These are phyloP conservation scores for Homarus gammarus DNA, from an alignment of 2,888 invertebrate species.

Conservation along the genomic window DNA sequence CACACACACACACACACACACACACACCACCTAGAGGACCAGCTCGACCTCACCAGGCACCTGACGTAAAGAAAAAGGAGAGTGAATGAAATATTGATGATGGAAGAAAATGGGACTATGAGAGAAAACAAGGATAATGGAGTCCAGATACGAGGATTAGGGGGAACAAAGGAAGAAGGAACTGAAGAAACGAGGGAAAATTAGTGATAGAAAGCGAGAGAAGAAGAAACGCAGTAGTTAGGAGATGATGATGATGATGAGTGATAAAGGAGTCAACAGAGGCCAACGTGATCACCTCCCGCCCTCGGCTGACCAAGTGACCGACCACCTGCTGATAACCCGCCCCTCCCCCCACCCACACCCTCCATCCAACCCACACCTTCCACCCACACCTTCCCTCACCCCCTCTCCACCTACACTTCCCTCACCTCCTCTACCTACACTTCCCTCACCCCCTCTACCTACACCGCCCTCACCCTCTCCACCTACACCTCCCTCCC, in stretches of 20 bases:
- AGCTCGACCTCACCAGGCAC: too few species aligned
- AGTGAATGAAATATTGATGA: too few species aligned
- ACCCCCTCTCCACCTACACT: too few species aligned
- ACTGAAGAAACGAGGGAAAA: neutral
- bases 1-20: too few species aligned
- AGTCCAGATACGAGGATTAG: neutral
- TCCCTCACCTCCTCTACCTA: too few species aligned
- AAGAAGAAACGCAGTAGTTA: neutral
- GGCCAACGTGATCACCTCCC: neutral
- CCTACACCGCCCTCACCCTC: neutral
- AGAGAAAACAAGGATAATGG: too few species aligned
- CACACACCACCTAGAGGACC: too few species aligned
- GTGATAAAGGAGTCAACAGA: neutral
- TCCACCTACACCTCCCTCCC: neutral
- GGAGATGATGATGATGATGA: neutral
- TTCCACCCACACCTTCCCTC: too few species aligned
- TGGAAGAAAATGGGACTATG: too few species aligned
- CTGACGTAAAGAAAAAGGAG: too few species aligned
- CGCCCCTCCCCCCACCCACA: neutral
- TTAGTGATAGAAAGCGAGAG: neutral
- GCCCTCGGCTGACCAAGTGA: neutral
- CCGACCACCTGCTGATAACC: neutral
- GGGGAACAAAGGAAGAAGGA: neutral
- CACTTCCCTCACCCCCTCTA: too few species aligned
- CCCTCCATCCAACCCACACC: neutral